phyloP scores from a whole-genome alignment of 1,140 invertebrate species.

The Diachasmimorpha longicaudata region DNA sequence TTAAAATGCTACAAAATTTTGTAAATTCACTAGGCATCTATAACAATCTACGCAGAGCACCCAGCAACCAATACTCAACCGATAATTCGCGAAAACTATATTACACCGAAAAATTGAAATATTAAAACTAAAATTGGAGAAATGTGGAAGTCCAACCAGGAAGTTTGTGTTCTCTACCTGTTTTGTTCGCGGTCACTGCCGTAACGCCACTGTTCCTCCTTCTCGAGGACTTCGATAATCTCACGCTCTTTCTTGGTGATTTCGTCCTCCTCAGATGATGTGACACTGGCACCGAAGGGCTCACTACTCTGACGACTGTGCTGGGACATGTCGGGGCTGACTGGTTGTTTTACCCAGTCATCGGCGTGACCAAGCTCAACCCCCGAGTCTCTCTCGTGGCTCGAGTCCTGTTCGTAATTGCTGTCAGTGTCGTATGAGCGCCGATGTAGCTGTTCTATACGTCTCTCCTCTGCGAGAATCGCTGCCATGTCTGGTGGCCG shows the following conservation, averaged over 20 bases:
- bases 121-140: neutral
- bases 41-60: conserved; percentile 12
- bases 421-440: conserved; percentile 65
- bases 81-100: conserved; percentile 10
- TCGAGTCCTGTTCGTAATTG: conserved; percentile 61
- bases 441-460: conserved; percentile 74
- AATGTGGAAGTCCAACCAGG: neutral
- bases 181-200: conserved; percentile 52
- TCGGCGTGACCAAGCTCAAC: conserved; percentile 71
- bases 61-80: conserved; percentile 17
- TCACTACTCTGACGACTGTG: conserved; percentile 82
- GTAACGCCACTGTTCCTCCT: conserved; percentile 69
- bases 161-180: conserved; percentile 39
- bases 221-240: conserved; percentile 74
- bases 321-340: conserved; percentile 69
- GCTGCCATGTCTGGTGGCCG: conserved; percentile 82
- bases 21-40: conserved; percentile 18
- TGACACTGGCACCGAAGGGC: conserved; percentile 68
- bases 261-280: conserved; percentile 76
- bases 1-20: conserved; percentile 18
- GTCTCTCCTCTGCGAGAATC: conserved; percentile 78
- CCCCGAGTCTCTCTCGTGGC: conserved; percentile 72
- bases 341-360: conserved; percentile 67
- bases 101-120: neutral
- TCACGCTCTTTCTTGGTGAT: conserved; percentile 74